These are phyloP conservation scores for Carpatolechia fugitivella DNA, from an alignment of 2,888 invertebrate species.

Conservation along the genomic window DNA sequence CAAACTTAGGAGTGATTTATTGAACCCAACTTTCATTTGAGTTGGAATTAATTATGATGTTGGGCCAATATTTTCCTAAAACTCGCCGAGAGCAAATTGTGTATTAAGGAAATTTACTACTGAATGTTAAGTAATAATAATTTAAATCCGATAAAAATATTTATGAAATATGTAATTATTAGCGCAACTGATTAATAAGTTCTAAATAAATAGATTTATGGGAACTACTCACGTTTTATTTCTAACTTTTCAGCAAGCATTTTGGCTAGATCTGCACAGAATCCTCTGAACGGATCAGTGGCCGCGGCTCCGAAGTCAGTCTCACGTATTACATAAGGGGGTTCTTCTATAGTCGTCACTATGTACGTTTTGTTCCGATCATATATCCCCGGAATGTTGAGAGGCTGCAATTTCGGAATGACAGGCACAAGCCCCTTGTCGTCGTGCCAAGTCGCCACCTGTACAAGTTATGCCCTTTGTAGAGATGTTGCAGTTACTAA, in stretches of 20 bases:
- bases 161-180: too few relatives aligned
- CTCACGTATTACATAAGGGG: slow-evolving; percentile 90
- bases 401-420: slow-evolving; percentile 84
- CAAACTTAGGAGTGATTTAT: too few relatives aligned
- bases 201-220: too few relatives aligned
- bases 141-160: too few relatives aligned
- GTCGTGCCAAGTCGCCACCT: slow-evolving; percentile 94
- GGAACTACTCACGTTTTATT: slow-evolving; percentile 88
- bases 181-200: too few relatives aligned
- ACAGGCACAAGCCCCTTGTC: slow-evolving; percentile 86
- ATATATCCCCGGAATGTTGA: slow-evolving; percentile 82
- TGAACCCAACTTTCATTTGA: too few relatives aligned
- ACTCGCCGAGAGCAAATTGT: too few relatives aligned
- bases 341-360: slow-evolving; percentile 91
- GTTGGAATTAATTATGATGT: too few relatives aligned
- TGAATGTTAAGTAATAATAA: too few relatives aligned
- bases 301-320: slow-evolving; percentile 82
- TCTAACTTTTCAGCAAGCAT: slow-evolving; percentile 88
- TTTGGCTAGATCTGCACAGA: slow-evolving; percentile 93
- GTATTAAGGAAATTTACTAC: too few relatives aligned
- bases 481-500: not conserved
- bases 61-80: too few relatives aligned
- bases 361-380: slow-evolving; percentile 91
- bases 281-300: slow-evolving; percentile 91
- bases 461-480: slow-evolving; percentile 16